These are phyloP conservation scores for Tenualosa ilisha DNA, from an alignment of 2,797 vertebrate species.

Conservation along the genomic window DNA sequence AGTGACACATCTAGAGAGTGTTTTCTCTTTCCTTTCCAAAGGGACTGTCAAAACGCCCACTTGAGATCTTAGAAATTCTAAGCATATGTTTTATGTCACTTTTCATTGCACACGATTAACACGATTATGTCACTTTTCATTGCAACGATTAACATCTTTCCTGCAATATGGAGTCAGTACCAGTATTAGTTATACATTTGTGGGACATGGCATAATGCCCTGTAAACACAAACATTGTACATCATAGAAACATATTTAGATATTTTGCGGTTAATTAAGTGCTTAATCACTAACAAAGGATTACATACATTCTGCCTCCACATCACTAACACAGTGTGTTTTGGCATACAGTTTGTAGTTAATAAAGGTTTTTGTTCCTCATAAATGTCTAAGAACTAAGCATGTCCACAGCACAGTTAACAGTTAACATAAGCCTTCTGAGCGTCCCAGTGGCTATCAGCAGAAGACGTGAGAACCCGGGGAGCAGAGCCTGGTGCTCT, in stretches of 20 bases:
- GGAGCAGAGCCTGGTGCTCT: not conserved
- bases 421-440: not conserved
- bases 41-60: not conserved
- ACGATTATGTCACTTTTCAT: not conserved
- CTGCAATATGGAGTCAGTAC: not conserved
- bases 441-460: not conserved
- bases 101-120: too few species aligned
- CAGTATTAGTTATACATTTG: not conserved
- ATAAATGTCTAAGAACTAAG: not conserved
- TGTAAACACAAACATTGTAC: not conserved
- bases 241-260: too few species aligned
- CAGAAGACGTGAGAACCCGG: not conserved
- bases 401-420: not conserved
- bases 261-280: too few species aligned
- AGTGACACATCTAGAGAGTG: not conserved
- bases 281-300: too few species aligned
- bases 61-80: not conserved
- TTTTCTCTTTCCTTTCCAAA: not conserved
- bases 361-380: not conserved
- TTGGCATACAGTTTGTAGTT: too few species aligned
- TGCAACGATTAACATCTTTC: not conserved
- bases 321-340: too few species aligned
- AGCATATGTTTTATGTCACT: not conserved
- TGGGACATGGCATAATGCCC: not conserved
- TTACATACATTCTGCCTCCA: too few species aligned